Base-by-base conservation (phyloP, 2,888 invertebrate species). In the Leptothorax acervorum region DNA sequence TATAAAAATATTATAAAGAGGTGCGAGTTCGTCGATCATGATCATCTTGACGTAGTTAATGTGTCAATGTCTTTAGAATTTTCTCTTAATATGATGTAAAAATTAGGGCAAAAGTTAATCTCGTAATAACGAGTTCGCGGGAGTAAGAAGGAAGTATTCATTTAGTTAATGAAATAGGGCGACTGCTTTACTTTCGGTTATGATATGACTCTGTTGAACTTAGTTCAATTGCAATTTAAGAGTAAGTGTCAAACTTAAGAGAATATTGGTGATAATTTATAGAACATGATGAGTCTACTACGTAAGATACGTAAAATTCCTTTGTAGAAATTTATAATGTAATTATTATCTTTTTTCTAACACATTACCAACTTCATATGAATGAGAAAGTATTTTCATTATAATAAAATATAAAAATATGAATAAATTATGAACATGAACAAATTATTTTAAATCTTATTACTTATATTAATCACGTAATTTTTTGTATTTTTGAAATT, bases 71-170 rank as follows among this genome's bases (percentile, higher is more conserved):
- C 31, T 62, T 48, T 63, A 48, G 31, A 62, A 74, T 62, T 6
- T 35, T 63, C 63, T 63, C n/a, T 35, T 62, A 23, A 48, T 45
- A n/a, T 45, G 45, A 74, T 18, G 42, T 74, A 4, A 45, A 74
- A 60, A 60, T 75, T 63, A 63, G 5, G 31, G 2, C 45, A 28
- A 63, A 63, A 75, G 45, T 75, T 75, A 48, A 42, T 75, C n/a
- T 15, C 31, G 35, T 9, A 48, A 48, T 75, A 63, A 63, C 9
- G 15, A 63, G 23, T 2, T 45, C 3, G 18, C 5, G 45, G 3
- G 42, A 62, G 15, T 45, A 45, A 75, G 48, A 75, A 75, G 23
- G 23, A 63, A 63, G 48, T 63, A 48, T 63, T 75, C 63, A 45
- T 63, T 75, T 31, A 48, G 35, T 48, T 75, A 75, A 71, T 71